Conservation (phyloP, 2,113 vertebrate species). For the Archocentrus centrarchus region DNA sequence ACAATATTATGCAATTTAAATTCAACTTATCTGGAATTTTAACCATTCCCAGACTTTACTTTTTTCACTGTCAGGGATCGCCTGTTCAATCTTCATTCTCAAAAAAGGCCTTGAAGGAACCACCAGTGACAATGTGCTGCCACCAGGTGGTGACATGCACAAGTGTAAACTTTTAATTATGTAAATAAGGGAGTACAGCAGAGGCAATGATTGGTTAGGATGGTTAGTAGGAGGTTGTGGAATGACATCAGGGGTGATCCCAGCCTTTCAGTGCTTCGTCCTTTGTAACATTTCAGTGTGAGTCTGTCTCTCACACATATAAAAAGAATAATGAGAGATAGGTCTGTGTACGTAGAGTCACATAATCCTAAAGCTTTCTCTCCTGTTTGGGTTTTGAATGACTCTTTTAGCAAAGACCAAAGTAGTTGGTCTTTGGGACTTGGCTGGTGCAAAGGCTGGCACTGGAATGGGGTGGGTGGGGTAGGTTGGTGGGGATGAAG, state of each 20-base stretch:
- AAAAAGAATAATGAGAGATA: neutral
- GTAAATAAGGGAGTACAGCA: slow-evolving; percentile 57
- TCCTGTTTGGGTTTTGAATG: slow-evolving; percentile 45
- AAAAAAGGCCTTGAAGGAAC: slow-evolving; percentile 19
- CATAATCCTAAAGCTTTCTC: slow-evolving; percentile 26
- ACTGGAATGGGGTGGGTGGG: slow-evolving; percentile 30
- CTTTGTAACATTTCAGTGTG: neutral
- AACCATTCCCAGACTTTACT: neutral
- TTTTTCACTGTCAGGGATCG: neutral
- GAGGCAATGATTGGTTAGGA: slow-evolving; percentile 10
- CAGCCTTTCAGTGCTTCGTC: neutral
- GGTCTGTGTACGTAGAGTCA: neutral
- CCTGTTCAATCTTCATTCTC: neutral
- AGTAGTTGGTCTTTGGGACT: slow-evolving; percentile 47
- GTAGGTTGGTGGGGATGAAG: neutral
- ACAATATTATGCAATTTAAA: neutral
- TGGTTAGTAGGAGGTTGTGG: neutral
- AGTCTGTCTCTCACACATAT: neutral
- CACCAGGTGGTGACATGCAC: slow-evolving; percentile 84
- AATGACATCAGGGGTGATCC: neutral
- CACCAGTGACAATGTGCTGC: slow-evolving; percentile 68
- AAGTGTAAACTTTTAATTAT: slow-evolving; percentile 80
- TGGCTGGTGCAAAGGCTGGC: slow-evolving; percentile 28
- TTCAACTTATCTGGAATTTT: neutral
- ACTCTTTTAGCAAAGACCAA: slow-evolving; percentile 47